Conservation (phyloP, 1,140 invertebrate genomes). For the Mamestra configurata region DNA sequence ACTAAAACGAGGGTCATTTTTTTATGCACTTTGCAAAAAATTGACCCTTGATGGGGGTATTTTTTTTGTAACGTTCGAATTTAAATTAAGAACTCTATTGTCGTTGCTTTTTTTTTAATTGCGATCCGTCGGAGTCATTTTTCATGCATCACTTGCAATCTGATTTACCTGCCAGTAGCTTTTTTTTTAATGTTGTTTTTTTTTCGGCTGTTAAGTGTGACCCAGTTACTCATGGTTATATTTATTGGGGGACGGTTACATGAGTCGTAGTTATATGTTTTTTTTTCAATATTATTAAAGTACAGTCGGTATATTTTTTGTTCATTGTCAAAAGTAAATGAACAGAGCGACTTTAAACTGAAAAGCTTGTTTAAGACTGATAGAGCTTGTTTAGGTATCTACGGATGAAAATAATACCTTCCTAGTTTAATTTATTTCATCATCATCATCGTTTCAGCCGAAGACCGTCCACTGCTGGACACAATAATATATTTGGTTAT, state of each 20-base stretch:
- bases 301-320: too few species aligned
- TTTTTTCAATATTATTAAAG: background rate
- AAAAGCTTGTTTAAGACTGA: too few species aligned
- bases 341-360: too few species aligned
- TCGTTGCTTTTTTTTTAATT: constrained; percentile 84
- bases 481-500: too few species aligned
- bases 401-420: too few species aligned
- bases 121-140: constrained; percentile 81
- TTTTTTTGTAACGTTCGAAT: constrained; percentile 74
- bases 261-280: constrained; percentile 1
- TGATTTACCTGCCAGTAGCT: constrained; percentile 83
- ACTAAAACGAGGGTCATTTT: constrained; percentile 62
- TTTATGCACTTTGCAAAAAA: constrained; percentile 57
- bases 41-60: constrained; percentile 51
- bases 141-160: constrained; percentile 86
- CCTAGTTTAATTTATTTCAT: too few species aligned
- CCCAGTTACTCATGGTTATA: constrained; percentile 40
- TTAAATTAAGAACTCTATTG: constrained; percentile 76
- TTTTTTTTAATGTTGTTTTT: constrained; percentile 59
- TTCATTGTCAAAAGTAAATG: too few species aligned
- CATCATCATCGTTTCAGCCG: too few species aligned
- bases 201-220: constrained; percentile 48
- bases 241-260: constrained; percentile 11
- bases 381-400: too few species aligned
- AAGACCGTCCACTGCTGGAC: too few species aligned